These are phyloP conservation scores for Podargus strigoides DNA, from an alignment of 2,797 vertebrate genomes.

Conservation along the genomic window DNA sequence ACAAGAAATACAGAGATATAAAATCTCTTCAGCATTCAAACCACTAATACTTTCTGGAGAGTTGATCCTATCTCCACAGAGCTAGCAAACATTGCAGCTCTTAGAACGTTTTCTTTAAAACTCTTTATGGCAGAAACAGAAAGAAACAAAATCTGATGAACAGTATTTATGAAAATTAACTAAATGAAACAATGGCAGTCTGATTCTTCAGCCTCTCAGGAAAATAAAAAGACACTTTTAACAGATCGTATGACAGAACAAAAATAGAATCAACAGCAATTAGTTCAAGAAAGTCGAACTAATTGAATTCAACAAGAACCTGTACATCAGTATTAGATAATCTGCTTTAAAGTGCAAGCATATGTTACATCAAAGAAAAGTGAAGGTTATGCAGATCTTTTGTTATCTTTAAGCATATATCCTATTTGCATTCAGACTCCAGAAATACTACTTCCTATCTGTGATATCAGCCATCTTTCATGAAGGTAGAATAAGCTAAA, in stretches of 20 bases:
- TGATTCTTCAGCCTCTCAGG: not conserved
- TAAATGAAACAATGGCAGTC: not conserved
- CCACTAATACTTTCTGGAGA: not conserved
- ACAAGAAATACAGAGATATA: not conserved
- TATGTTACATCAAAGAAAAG: not conserved
- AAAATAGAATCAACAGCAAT: not conserved
- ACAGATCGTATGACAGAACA: not conserved
- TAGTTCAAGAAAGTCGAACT: not conserved
- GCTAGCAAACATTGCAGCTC: not conserved
- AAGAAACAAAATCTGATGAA: not conserved
- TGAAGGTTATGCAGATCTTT: not conserved
- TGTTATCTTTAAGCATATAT: not conserved
- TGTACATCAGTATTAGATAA: not conserved
- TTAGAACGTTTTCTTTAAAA: not conserved
- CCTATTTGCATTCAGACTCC: not conserved
- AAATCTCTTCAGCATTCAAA: not conserved
- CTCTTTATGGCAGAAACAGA: not conserved
- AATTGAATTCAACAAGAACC: not conserved
- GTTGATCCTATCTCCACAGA: not conserved
- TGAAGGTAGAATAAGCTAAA: not conserved
- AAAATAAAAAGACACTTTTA: not conserved
- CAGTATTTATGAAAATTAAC: not conserved
- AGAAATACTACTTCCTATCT: not conserved
- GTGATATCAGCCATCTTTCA: not conserved
- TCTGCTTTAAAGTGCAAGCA: not conserved